These are phyloP conservation scores for Coturnix japonica DNA, from an alignment of 2,113 vertebrate species.

Conservation along the genomic window DNA sequence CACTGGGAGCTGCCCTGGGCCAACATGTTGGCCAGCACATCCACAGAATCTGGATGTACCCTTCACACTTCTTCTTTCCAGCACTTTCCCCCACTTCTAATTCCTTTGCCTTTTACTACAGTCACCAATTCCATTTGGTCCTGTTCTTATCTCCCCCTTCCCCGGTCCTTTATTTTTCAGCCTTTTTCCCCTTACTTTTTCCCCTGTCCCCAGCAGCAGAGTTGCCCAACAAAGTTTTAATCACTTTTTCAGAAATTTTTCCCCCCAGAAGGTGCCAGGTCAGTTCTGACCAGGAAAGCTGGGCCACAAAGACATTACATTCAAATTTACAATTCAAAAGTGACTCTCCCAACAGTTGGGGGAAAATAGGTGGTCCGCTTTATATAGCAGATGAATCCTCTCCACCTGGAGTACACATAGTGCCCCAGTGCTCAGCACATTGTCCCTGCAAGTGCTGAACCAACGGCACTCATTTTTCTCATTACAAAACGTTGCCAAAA, in stretches of 20 bases:
- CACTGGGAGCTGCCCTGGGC: not conserved
- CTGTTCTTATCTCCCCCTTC: not conserved
- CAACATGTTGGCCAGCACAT: rapidly evolving
- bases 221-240: not conserved
- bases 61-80: not conserved
- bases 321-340: not conserved
- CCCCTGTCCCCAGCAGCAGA: not conserved
- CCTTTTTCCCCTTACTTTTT: not conserved
- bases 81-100: not conserved
- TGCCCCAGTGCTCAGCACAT: too few relatives aligned
- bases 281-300: not conserved
- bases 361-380: not conserved
- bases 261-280: not conserved
- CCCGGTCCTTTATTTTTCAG: not conserved
- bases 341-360: not conserved
- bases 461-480: rapidly evolving
- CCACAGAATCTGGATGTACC: rapidly evolving
- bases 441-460: not conserved
- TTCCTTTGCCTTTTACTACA: not conserved
- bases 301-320: not conserved
- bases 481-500: not conserved
- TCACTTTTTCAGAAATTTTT: not conserved
- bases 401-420: not conserved
- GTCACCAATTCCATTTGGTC: not conserved
- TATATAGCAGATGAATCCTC: not conserved